Conservation (phyloP, 1,140 invertebrate genomes). For the Stegodyphus dumicola region DNA sequence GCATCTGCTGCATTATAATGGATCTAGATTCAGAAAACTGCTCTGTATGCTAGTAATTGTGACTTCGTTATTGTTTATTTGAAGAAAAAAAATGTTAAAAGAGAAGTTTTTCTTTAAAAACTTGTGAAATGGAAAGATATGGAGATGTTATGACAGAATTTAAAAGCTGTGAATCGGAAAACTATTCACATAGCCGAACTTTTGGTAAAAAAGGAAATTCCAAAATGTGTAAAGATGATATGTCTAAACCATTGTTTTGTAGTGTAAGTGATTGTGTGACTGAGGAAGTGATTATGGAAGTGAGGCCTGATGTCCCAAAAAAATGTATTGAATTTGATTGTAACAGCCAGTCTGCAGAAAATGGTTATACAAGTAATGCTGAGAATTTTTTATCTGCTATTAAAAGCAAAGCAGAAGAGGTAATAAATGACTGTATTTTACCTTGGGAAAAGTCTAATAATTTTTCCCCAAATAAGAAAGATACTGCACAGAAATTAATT, state of each 20-base stretch:
- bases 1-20: too few species aligned
- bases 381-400: constrained; percentile 15
- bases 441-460: neutral
- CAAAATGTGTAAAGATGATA: constrained; percentile 60
- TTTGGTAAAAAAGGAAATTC: neutral
- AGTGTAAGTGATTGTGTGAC: constrained; percentile 6
- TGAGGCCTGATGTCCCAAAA: neutral
- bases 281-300: neutral
- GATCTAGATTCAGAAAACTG: too few species aligned
- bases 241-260: constrained; percentile 34
- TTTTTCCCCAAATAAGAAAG: neutral
- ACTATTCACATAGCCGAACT: constrained; percentile 3
- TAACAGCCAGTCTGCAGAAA: neutral
- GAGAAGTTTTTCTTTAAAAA: too few species aligned
- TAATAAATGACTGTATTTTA: neutral
- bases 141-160: constrained; percentile 33
- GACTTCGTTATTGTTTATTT: too few species aligned
- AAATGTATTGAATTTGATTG: neutral
- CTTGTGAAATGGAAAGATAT: constrained; percentile 41
- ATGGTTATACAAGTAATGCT: constrained; percentile 12
- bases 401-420: neutral
- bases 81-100: too few species aligned
- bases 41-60: too few species aligned
- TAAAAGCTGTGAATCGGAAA: constrained; percentile 25
- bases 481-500: neutral